These are phyloP conservation scores for Hycleus phaleratus DNA, from an alignment of 1,140 invertebrate species.

Conservation along the genomic window DNA sequence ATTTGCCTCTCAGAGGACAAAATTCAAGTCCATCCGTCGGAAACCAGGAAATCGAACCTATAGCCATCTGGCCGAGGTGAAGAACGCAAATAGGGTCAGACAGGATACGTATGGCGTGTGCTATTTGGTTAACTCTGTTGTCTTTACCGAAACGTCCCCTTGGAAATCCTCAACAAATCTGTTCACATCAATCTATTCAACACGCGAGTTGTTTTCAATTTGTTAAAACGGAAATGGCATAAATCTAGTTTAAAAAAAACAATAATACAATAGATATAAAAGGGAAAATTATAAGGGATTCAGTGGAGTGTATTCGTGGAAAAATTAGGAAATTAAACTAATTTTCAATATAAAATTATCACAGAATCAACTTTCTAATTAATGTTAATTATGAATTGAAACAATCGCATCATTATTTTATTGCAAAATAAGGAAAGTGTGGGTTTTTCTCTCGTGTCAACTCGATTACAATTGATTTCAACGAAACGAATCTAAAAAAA, in stretches of 20 bases:
- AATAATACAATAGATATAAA: too few relatives aligned
- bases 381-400: conserved; percentile 4
- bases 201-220: too few relatives aligned
- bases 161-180: background rate
- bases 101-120: conserved; percentile 11
- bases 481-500: background rate
- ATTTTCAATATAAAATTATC: too few relatives aligned
- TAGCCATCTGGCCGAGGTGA: background rate
- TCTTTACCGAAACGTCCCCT: background rate
- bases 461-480: conserved; percentile 2
- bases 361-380: conserved; percentile 6
- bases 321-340: too few relatives aligned
- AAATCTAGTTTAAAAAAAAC: too few relatives aligned
- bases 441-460: conserved; percentile 1
- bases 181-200: background rate
- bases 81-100: background rate
- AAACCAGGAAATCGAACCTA: background rate
- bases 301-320: too few relatives aligned
- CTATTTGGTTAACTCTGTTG: conserved; percentile 5
- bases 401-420: conserved; percentile 7
- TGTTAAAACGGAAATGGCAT: too few relatives aligned
- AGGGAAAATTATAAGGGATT: too few relatives aligned
- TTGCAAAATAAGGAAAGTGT: conserved; percentile 14
- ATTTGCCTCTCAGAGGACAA: too few relatives aligned
- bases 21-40: too few relatives aligned